phyloP scores from a whole-genome alignment of 2,113 vertebrate species.

The Vidua chalybeata region DNA sequence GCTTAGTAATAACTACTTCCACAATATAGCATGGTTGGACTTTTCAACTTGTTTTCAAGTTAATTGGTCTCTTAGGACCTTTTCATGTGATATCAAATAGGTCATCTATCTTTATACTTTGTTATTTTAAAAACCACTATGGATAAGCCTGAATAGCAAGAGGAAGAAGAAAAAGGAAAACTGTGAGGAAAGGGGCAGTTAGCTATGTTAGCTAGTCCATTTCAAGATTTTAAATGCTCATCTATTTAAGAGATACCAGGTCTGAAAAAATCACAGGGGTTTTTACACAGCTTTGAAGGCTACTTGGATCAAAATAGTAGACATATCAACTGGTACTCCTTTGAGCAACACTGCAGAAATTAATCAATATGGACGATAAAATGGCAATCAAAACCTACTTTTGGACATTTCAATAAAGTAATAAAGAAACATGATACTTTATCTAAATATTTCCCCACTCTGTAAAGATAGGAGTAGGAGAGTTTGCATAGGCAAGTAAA shows the following conservation, averaged over 20 bases:
- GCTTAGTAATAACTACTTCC: neutral
- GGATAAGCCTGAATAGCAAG: neutral
- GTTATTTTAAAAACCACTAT: neutral
- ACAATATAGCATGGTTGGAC: neutral
- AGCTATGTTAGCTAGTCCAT: neutral
- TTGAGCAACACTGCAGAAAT: neutral
- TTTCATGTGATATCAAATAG: neutral
- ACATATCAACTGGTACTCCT: neutral
- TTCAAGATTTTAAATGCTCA: neutral
- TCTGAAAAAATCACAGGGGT: neutral
- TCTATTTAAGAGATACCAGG: neutral
- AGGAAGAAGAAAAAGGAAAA: neutral
- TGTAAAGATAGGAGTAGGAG: neutral
- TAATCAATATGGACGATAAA: neutral
- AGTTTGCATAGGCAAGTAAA: neutral
- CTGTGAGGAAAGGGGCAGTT: neutral
- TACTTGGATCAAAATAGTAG: neutral
- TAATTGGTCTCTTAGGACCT: neutral
- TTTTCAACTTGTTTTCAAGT: neutral
- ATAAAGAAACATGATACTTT: neutral
- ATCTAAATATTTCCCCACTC: neutral
- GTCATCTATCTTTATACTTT: neutral
- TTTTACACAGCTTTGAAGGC: neutral
- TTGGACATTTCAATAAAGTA: neutral
- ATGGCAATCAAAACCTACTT: neutral